These are phyloP conservation scores for Axea sp. DNA, from an alignment of 2,888 invertebrate species.

Conservation along the genomic window DNA sequence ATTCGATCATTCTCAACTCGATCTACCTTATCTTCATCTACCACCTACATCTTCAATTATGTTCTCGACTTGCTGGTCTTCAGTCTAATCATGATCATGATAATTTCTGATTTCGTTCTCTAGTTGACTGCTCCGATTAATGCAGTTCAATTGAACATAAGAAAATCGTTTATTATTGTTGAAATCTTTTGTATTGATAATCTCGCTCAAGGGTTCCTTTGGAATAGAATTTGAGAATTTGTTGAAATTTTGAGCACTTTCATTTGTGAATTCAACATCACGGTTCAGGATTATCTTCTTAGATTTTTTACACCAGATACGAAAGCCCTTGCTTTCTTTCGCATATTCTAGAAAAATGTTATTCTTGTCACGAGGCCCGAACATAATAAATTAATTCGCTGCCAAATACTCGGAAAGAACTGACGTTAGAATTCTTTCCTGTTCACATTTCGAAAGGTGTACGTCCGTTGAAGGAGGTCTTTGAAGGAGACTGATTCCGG, in stretches of 20 bases:
- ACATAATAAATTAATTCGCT: slow-evolving; percentile 3
- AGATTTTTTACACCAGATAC: slow-evolving; percentile 31
- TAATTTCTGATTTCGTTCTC: no score
- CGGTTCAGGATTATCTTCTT: slow-evolving; percentile 29
- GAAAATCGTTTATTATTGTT: no score
- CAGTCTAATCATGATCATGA: no score
- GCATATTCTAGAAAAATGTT: slow-evolving; percentile 20
- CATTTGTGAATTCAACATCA: neutral
- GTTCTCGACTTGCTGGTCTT: no score
- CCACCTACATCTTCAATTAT: no score
- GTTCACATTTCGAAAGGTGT: slow-evolving; percentile 6
- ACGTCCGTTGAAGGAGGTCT: neutral
- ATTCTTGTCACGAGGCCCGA: slow-evolving; percentile 11
- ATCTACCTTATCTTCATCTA: neutral
- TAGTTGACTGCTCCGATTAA: no score
- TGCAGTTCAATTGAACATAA: no score
- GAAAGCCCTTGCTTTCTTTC: slow-evolving; percentile 46
- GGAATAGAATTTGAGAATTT: neutral
- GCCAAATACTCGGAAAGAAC: slow-evolving; percentile 12
- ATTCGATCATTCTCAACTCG: neutral
- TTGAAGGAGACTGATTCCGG: slow-evolving; percentile 2
- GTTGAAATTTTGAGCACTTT: neutral
- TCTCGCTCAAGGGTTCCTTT: no score
- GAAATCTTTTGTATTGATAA: no score
- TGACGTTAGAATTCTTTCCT: slow-evolving; percentile 1